phyloP scores from a whole-genome alignment of 2,888 invertebrate species.

The Vannuccia rotundouncinata region DNA sequence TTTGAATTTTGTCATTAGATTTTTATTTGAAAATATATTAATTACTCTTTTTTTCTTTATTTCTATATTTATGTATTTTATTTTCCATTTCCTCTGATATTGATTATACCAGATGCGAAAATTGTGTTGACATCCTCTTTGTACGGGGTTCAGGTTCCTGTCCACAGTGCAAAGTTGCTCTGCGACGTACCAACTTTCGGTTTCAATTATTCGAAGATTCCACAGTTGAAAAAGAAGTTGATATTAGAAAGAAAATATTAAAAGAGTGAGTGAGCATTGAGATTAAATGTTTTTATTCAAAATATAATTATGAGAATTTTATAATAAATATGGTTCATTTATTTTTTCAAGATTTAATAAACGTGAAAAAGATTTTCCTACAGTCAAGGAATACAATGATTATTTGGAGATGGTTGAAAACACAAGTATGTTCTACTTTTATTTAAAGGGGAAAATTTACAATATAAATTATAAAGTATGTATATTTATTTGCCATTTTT shows the following conservation, averaged over 20 bases:
- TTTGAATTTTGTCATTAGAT: too few species aligned
- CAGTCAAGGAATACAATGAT: constrained; percentile 79
- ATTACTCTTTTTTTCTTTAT: too few species aligned
- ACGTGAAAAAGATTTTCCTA: constrained; percentile 82
- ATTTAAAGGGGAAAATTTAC: neutral
- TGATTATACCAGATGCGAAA: constrained; percentile 82
- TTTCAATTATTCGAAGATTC: constrained; percentile 93
- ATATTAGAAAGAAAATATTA: constrained; percentile 78
- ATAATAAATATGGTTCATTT: constrained; percentile 17
- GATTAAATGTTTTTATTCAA: neutral
- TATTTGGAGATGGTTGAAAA: constrained; percentile 90
- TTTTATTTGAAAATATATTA: too few species aligned
- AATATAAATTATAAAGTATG: neutral
- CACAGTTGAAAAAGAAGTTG: constrained; percentile 90
- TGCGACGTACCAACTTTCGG: constrained; percentile 80
- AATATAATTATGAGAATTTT: too few species aligned
- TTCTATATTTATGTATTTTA: too few species aligned
- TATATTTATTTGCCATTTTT: neutral
- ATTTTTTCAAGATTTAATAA: constrained; percentile 70
- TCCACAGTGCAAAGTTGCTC: constrained; percentile 80
- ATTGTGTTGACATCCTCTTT: constrained; percentile 89
- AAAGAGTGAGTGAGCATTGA: constrained; percentile 47
- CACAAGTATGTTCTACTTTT: constrained; percentile 59
- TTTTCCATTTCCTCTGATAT: too few species aligned
- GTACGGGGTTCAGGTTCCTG: constrained; percentile 88